Evolutionary conservation across 2,797 vertebrate species (phyloP).

Genomic region (Catostomus latipinnis): DNA sequence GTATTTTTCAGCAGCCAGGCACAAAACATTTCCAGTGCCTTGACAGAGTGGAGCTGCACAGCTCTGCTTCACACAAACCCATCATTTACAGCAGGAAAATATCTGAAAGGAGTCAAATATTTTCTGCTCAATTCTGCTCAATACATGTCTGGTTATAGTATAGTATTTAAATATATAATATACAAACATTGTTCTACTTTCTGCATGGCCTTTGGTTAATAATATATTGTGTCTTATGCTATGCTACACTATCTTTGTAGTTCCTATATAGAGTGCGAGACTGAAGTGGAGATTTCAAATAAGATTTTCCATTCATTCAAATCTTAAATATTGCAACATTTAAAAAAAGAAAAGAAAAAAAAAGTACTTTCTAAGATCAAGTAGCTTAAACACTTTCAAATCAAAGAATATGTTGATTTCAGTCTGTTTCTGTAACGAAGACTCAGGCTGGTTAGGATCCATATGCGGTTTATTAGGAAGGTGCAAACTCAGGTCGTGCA

Average conservation of each 20-base stretch:
- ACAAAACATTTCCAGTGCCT: constrained; percentile 55
- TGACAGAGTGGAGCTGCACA: constrained; percentile 14
- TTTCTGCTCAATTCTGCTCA: neutral
- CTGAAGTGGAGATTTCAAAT: constrained; percentile 8
- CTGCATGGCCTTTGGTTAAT: neutral
- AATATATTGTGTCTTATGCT: neutral
- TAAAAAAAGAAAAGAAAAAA: neutral
- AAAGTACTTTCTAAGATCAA: neutral
- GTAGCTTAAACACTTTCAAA: neutral
- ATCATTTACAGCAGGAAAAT: constrained; percentile 20
- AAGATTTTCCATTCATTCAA: constrained; percentile 27
- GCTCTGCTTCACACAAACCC: constrained; percentile 22
- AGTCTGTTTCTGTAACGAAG: too few species aligned
- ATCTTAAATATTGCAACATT: constrained; percentile 12
- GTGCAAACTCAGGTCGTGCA: too few species aligned
- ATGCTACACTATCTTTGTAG: neutral
- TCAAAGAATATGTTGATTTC: neutral
- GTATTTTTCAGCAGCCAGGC: constrained; percentile 74
- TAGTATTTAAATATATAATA: neutral
- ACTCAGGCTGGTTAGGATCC: too few species aligned
- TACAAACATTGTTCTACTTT: neutral
- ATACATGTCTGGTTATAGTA: neutral
- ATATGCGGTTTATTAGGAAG: too few species aligned
- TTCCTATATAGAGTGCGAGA: neutral
- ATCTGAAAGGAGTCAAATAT: constrained; percentile 15